Conservation (phyloP, 2,888 invertebrate species). For the Danaus chrysippus region DNA sequence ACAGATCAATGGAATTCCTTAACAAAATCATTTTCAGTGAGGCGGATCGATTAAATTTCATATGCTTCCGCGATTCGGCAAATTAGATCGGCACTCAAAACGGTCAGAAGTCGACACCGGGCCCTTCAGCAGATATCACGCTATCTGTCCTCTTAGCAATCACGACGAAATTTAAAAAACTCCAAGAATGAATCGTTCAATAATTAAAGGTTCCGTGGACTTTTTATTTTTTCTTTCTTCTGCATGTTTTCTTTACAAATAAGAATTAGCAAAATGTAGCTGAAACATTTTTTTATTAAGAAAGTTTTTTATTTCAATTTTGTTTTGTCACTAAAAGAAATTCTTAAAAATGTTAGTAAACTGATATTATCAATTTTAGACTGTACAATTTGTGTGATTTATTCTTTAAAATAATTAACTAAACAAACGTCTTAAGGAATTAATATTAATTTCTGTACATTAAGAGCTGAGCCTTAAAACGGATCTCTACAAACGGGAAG, state of each 20-base stretch:
- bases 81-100: constrained; percentile 74
- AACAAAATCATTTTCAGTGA: constrained; percentile 33
- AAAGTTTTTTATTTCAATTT: too few relatives aligned
- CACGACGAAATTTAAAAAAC: constrained; percentile 59
- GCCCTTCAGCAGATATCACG: constrained; percentile 60
- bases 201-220: constrained; percentile 44
- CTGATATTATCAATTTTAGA: too few relatives aligned
- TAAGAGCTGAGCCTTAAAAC: constrained; percentile 18
- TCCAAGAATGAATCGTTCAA: constrained; percentile 33
- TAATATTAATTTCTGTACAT: constrained; percentile 3
- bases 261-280: too few relatives aligned
- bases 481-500: constrained; percentile 64
- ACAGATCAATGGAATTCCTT: constrained; percentile 10
- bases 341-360: too few relatives aligned
- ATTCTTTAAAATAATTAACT: too few relatives aligned
- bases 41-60: constrained; percentile 67
- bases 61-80: constrained; percentile 73
- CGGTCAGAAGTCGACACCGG: constrained; percentile 75
- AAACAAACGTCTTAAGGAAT: neutral
- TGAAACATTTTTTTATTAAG: too few relatives aligned
- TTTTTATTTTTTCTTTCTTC: neutral
- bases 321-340: too few relatives aligned
- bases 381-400: too few relatives aligned
- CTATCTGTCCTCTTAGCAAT: constrained; percentile 57
- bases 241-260: too few relatives aligned